phyloP scores from a whole-genome alignment of 2,113 vertebrate genomes.

The Callithrix jacchus region DNA sequence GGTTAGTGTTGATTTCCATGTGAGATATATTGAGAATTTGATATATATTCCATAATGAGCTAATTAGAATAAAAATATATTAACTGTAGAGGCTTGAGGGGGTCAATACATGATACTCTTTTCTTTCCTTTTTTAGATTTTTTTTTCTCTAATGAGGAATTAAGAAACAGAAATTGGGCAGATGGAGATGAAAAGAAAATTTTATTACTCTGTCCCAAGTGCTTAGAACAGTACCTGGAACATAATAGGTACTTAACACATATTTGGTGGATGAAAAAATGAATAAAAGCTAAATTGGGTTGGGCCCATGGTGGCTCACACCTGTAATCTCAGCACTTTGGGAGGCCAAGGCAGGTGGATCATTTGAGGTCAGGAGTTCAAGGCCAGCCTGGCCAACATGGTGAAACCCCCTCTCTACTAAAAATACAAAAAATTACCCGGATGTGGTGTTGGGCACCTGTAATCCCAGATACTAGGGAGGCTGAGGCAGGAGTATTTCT shows the following conservation, averaged over 20 bases:
- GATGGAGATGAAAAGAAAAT: background rate
- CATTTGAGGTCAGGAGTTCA: too few relatives aligned
- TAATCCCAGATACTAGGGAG: too few relatives aligned
- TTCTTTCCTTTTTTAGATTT: background rate
- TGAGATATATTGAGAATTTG: background rate
- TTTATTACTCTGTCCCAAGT: background rate
- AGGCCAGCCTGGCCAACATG: too few relatives aligned
- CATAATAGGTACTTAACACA: background rate
- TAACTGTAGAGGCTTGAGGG: background rate
- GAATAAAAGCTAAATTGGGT: background rate
- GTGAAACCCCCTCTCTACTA: too few relatives aligned
- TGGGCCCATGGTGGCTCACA: rapidly evolving
- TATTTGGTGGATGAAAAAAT: background rate
- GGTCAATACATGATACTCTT: background rate
- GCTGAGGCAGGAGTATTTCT: too few relatives aligned
- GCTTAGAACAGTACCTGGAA: background rate
- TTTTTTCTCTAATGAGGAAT: background rate
- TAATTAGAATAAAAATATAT: conserved; percentile 3
- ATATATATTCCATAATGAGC: background rate
- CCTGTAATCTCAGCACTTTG: too few relatives aligned
- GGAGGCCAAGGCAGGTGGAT: too few relatives aligned
- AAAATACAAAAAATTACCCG: too few relatives aligned
- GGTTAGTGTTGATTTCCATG: background rate
- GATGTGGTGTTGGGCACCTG: too few relatives aligned
- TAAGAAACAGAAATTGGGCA: background rate